Base-by-base conservation (phyloP, 2,888 invertebrate genomes). In the Graphium colonna region DNA sequence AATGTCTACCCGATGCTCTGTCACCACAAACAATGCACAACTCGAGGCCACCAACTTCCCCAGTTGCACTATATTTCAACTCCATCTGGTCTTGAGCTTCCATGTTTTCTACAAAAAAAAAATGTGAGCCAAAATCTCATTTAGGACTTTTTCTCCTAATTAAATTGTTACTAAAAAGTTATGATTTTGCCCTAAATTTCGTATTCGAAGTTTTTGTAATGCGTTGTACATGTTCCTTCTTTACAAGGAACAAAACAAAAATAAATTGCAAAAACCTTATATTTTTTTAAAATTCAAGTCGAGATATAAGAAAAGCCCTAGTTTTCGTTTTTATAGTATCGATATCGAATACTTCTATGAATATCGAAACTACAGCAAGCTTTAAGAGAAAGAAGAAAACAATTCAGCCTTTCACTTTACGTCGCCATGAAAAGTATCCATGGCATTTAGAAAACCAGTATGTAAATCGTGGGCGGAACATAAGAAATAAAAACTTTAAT, bases 21-120 rank as follows among this genome's bases (percentile, higher is more conserved):
- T 98, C 98, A 0, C 98, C 98, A 75, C 98, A 98, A 18, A 98
- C 98, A 13, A 98, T 95, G 81, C 98, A 98, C 48, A 97, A 90
- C 81, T 98, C 98, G 65, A 95, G 83, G 0, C 94, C 93, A 3
- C 94, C 89, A 39, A 85, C 82, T 40, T 88, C 87, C 42, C 73
- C 77, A n/a, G 73, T 77, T 0, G 73, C 71, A 28, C 73, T 77
- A 58, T 81, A 87, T 60, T 87, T 87, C 71, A 87, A 70, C 61
- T 87, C 87, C 75, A 87, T 70, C 39, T 78, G 82, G 33, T 86
- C 85, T 57, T 82, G 83, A 7, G 79, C 72, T 52, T 85, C 82
- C 85, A 85, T 83, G 38, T 15, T 55, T 17, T 31, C 36, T 36
- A 12, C 13, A 13, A 13, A 31, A 10, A 3, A 31, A 31, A 26